These are phyloP conservation scores for Bettongia penicillata DNA, from an alignment of 2,113 vertebrate genomes.

Conservation along the genomic window DNA sequence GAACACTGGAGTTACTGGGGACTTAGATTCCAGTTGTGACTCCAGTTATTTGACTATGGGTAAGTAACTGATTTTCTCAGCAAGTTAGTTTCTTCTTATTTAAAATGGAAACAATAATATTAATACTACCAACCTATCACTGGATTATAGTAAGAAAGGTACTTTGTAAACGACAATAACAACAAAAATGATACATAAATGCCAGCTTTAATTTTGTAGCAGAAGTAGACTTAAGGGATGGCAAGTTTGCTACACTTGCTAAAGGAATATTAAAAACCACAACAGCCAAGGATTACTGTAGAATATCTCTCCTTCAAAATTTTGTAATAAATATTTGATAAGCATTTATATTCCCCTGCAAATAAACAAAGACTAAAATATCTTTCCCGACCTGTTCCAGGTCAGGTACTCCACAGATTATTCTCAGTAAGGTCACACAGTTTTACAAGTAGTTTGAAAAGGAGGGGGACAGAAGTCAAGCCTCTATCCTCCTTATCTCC, in stretches of 20 bases:
- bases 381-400: background rate
- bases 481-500: background rate
- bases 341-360: background rate
- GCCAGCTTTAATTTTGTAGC: background rate
- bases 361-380: slow-evolving; percentile 19
- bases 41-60: background rate
- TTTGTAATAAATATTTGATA: background rate
- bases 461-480: background rate
- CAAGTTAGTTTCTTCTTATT: background rate
- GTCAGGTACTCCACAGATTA: background rate
- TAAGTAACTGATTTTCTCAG: background rate
- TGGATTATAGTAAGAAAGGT: background rate
- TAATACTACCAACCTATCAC: background rate
- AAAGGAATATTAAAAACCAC: background rate
- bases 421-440: background rate
- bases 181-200: background rate
- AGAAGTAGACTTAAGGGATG: background rate
- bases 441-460: slow-evolving; percentile 35
- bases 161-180: background rate
- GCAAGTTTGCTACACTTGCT: background rate
- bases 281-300: background rate
- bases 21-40: background rate
- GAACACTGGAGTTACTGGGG: background rate
- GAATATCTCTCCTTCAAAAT: slow-evolving; percentile 26
- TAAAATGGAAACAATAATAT: background rate